phyloP scores from a whole-genome alignment of 1,140 invertebrate genomes.

The Diabrotica virgifera region DNA sequence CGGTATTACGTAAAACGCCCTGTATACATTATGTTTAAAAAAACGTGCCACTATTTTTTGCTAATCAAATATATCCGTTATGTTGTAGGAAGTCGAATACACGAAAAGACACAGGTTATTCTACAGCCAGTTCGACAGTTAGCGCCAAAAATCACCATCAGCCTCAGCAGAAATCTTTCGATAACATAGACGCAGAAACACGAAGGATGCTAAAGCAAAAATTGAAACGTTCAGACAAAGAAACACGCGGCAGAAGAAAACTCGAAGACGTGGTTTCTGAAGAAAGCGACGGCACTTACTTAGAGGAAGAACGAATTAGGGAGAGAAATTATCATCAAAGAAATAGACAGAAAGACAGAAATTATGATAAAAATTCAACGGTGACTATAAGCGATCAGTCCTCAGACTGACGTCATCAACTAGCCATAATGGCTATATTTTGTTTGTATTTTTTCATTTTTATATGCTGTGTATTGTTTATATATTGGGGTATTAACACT shows the following conservation, averaged over 20 bases:
- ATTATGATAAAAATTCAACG: conserved; percentile 34
- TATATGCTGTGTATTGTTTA: conserved; percentile 54
- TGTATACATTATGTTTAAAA: no score
- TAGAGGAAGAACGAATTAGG: conserved; percentile 26
- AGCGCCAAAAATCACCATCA: conserved; percentile 41
- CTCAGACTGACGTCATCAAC: conserved; percentile 57
- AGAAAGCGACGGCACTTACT: conserved; percentile 37
- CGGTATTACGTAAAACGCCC: no score
- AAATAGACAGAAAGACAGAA: conserved; percentile 18
- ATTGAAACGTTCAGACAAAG: conserved; percentile 34
- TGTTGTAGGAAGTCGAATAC: conserved; percentile 43
- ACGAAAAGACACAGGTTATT: conserved; percentile 62
- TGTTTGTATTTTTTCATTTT: conserved; percentile 58
- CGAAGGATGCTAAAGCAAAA: conserved; percentile 42
- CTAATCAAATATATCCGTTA: neutral
- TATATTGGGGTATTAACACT: conserved; percentile 55
- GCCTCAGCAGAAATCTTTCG: conserved; percentile 13
- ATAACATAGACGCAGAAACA: conserved; percentile 12
- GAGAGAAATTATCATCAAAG: conserved; percentile 15
- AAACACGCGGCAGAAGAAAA: conserved; percentile 31
- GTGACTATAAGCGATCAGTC: conserved; percentile 42
- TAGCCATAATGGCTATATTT: conserved; percentile 56
- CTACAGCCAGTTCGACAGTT: conserved; percentile 60
- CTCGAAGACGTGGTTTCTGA: conserved; percentile 34
- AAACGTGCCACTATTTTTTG: neutral